Percentiles rank a stretch among this genome's conserved stretches.
These are phyloP conservation scores for Phymatocera aterrima DNA, from an alignment of 2,888 invertebrate species.

Conservation along the genomic window DNA sequence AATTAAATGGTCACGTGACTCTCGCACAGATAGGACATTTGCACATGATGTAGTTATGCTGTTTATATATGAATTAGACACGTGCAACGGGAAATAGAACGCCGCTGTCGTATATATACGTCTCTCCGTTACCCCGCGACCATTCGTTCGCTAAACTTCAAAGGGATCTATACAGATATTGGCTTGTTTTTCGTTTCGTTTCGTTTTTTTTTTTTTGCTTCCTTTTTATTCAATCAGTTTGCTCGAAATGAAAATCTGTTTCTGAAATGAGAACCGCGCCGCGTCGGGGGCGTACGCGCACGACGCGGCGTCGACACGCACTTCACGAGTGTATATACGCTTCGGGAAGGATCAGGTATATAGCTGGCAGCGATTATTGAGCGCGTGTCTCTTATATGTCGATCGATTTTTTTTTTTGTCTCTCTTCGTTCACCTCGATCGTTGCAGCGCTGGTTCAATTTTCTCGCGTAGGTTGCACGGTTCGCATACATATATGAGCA, in stretches of 20 bases:
- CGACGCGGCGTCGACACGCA: neutral
- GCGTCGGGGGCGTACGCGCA: no score
- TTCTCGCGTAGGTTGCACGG: no score
- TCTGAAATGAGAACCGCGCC: neutral
- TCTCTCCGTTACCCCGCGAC: neutral
- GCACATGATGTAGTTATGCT: neutral
- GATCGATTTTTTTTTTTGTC: no score
- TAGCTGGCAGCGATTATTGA: no score
- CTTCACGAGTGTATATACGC: neutral
- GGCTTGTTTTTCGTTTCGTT: neutral
- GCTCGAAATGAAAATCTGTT: slow-evolving; percentile 27
- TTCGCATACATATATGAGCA: no score
- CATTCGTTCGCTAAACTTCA: slow-evolving; percentile 30
- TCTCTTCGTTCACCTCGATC: no score
- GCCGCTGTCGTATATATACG: neutral
- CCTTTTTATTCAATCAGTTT: slow-evolving; percentile 1
- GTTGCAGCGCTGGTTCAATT: no score
- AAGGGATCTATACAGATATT: neutral
- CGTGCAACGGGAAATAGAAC: neutral
- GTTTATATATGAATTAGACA: slow-evolving; percentile 22
- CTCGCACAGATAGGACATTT: neutral
- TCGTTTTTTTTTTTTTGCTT: neutral
- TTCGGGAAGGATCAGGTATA: neutral
- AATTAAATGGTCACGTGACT: slow-evolving; percentile 69
- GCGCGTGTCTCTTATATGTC: no score